Percentiles rank a stretch among this genome's conserved stretches.
phyloP scores from a whole-genome alignment of 2,888 invertebrate genomes.

The Cephus spinipes region DNA sequence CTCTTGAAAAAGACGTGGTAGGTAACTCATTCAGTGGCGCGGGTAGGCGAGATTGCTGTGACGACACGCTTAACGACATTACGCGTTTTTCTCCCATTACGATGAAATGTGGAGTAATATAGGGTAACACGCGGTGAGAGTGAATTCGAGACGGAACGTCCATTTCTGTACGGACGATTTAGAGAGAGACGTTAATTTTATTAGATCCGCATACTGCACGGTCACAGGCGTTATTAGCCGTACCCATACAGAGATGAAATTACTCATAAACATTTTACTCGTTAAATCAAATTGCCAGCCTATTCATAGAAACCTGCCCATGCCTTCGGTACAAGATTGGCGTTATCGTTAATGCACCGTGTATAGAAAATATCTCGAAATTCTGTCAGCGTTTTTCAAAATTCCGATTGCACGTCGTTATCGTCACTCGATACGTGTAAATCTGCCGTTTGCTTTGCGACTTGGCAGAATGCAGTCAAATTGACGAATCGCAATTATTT shows the following conservation, averaged over 20 bases:
- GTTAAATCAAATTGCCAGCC: background rate
- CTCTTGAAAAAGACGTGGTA: constrained; percentile 2
- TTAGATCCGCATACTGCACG: background rate
- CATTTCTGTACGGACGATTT: constrained; percentile 11
- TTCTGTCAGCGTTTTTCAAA: too few species aligned
- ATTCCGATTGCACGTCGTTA: too few species aligned
- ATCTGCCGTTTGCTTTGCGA: too few species aligned
- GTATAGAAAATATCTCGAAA: too few species aligned
- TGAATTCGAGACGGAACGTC: constrained; percentile 6
- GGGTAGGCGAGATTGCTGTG: constrained; percentile 19
- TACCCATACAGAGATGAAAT: background rate
- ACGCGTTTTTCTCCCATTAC: constrained; percentile 12
- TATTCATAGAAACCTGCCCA: background rate
- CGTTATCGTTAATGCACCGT: too few species aligned
- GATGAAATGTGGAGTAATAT: constrained; percentile 14
- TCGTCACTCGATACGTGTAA: too few species aligned
- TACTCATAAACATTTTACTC: background rate
- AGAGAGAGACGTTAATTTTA: constrained; percentile 12
- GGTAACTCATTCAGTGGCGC: constrained; percentile 3
- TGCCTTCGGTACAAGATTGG: background rate
- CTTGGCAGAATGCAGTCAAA: background rate
- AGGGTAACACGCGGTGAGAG: constrained; percentile 6
- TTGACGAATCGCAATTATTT: background rate
- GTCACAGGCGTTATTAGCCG: background rate
- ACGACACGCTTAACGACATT: constrained; percentile 19